Base-by-base conservation (phyloP, 2,797 vertebrate genomes). In the Leuciscus waleckii region DNA sequence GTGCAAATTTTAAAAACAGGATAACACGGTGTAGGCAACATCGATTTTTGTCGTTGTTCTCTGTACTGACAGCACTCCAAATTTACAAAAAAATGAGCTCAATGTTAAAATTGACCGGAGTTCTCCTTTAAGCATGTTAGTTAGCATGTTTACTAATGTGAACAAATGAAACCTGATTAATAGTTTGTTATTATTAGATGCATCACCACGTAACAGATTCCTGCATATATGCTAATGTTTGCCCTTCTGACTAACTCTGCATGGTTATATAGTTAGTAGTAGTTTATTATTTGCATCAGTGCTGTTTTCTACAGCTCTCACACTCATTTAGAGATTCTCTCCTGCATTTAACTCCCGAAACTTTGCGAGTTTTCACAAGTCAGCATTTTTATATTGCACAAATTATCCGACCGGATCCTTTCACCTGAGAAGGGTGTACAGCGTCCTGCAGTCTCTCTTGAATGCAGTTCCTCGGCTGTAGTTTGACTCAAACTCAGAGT, bases 311-410 rank as follows among this genome's bases (percentile, higher is more conserved):
- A 5, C 58, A 63, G n/a, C 4, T 14, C 13, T 63, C 2, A 5
- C 13, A 5, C n/a, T 29, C 46, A 75, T 54, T 37, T 37, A 16
- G 23, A n/a, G 6, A 37, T 37, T 54, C 3, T 2, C 46, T 54
- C 19, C 29, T 37, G 49, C 7, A 39, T 77, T 58, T 26, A 23
- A 58, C 51, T 71, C 54, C 17, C 32, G 7, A 58, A 82, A 51
- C 29, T 54, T 37, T 65, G 21, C 17, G 43, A 74, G 46, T 56
- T 77, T 61, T 41, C 29, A 67, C 21, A 14, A n/a, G 11, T 75
- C 81, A 74, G 70, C 70, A 74, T 32, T 83, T 74, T 75, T 19
- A 32, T 5, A 29, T 43, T 1, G 37, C 51, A 58, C 49, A 49
- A 73, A 61, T 46, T 2, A 56, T 23, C 51, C 1, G 67, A 70